Evolutionary conservation across 2,888 invertebrate genomes (phyloP), one percentile per base, ranked within the genome.

Genomic region (Gryllus longicercus): DNA sequence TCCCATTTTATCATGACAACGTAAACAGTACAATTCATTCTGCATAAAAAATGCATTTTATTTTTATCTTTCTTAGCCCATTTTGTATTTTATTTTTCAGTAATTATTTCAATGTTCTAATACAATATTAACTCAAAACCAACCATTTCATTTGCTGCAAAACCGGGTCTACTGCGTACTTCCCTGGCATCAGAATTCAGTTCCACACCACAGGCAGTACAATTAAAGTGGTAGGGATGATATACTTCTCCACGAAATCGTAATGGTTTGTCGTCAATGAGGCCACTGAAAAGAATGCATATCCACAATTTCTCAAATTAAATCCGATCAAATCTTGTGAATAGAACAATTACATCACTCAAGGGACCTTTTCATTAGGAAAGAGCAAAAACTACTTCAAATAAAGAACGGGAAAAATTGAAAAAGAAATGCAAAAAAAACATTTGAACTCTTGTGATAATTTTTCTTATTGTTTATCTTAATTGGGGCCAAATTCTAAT

Each of bases 1-100:
- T 50, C 99, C 99, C 98, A 99, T 99, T 90, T 99, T 98, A 88
- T 99, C 99, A 86, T 99, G 98, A 86, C 99, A 99, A 80, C 99
- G 93, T 83, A 99, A 91, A 86, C 99, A 99, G 88, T 98, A 99
- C 80, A 99, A 89, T 85, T 99, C 98, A 86, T 96, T 96, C 94
- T 94, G 85, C 16, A 87, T 88, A 82, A 77, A 82, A 82, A 77
- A 79, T 50, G 74, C 63, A n/a, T 77, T 12, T 4, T 76, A 63
- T 63, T 38, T 38, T 38, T 38, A 38, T 8, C 38, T 38, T 38
- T 8, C 38, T 38, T 8, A 38, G 38, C 38, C 8, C 38, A 38
- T 8, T 38, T 38, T 1, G 8, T 38, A 38, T 38, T 38, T 38
- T 8, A 8, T 38, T 38, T 38, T 1, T 1, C 38, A 38, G 38